These are phyloP conservation scores for Amyelois transitella DNA, from an alignment of 1,140 invertebrate genomes.

Conservation along the genomic window DNA sequence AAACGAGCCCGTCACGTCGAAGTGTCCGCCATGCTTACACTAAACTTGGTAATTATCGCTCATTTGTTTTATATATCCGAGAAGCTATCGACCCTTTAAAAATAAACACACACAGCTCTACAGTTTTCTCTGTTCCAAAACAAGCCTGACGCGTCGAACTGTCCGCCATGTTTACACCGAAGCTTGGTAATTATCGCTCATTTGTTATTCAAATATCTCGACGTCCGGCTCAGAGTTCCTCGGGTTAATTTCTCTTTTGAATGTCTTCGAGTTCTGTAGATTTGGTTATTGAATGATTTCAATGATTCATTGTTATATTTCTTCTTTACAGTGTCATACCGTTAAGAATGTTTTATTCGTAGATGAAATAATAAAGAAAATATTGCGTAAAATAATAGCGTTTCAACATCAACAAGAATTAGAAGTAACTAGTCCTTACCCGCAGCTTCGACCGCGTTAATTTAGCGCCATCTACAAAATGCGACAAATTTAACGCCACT, in stretches of 20 bases:
- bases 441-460: too few relatives aligned
- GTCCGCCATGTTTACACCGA: slow-evolving; percentile 34
- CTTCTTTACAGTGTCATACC: too few relatives aligned
- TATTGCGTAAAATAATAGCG: too few relatives aligned
- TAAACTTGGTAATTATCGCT: slow-evolving; percentile 34
- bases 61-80: too few relatives aligned
- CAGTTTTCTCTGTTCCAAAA: slow-evolving; percentile 14
- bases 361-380: too few relatives aligned
- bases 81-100: too few relatives aligned
- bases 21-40: slow-evolving; percentile 37
- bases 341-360: too few relatives aligned
- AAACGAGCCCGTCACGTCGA: slow-evolving; percentile 19
- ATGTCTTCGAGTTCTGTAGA: background rate
- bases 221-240: background rate
- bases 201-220: slow-evolving; percentile 37
- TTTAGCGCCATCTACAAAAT: too few relatives aligned
- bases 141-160: slow-evolving; percentile 18
- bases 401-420: too few relatives aligned
- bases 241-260: background rate
- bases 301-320: background rate
- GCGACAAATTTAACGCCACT: too few relatives aligned
- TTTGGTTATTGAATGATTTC: background rate
- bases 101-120: too few relatives aligned
- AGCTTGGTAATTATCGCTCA: slow-evolving; percentile 38
- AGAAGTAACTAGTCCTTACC: too few relatives aligned